Percentiles rank a stretch among this genome's conserved stretches.
Conservation (phyloP, 2,113 vertebrate species). For the Alligator mississippiensis region DNA sequence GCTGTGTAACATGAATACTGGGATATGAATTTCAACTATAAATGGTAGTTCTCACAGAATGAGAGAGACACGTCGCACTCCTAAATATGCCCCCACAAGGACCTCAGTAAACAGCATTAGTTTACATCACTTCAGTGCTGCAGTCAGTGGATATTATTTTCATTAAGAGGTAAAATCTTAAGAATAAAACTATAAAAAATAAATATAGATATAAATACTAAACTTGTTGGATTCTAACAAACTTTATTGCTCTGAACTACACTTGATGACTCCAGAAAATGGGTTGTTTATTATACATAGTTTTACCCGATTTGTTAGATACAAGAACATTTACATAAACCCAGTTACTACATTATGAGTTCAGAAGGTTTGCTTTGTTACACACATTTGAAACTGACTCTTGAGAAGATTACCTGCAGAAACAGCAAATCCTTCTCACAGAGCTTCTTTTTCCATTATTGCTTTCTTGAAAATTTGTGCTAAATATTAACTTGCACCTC, state of each 20-base stretch:
- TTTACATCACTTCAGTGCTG: not conserved
- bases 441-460: conserved; percentile 79
- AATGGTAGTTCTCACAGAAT: not conserved
- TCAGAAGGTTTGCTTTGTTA: conserved; percentile 74
- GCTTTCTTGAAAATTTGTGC: conserved; percentile 72
- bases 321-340: conserved; percentile 17
- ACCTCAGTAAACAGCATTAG: not conserved
- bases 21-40: not conserved
- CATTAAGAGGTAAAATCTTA: not conserved
- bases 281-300: not conserved
- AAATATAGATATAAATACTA: not conserved
- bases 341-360: conserved; percentile 33
- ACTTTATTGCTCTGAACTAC: not conserved
- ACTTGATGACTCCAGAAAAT: not conserved
- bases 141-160: not conserved
- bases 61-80: not conserved
- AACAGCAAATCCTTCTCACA: conserved; percentile 73
- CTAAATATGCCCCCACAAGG: too few species aligned
- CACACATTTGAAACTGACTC: conserved; percentile 30
- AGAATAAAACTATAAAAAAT: not conserved
- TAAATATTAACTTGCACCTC: conserved; percentile 80
- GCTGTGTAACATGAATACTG: not conserved
- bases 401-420: conserved; percentile 71
- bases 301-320: not conserved
- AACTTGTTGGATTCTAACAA: not conserved